These are phyloP conservation scores for Sinocyclocheilus grahami DNA, from an alignment of 2,113 vertebrate genomes.

Conservation along the genomic window DNA sequence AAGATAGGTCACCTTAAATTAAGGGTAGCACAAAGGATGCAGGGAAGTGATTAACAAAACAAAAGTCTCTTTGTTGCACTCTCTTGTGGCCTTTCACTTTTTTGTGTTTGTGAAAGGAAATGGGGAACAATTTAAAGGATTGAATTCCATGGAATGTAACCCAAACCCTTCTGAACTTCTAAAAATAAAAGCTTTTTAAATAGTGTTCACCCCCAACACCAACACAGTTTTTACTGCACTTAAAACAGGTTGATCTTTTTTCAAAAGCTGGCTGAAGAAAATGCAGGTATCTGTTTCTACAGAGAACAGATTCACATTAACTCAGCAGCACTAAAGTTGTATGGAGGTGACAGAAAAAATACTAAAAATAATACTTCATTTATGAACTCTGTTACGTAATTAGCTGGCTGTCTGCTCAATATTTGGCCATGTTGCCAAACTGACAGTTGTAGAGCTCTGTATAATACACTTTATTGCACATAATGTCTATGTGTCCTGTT, in stretches of 20 bases:
- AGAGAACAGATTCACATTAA: not conserved
- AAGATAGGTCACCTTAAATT: constrained; percentile 19
- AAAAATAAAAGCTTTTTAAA: constrained; percentile 29
- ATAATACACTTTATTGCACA: constrained; percentile 21
- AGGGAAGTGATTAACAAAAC: constrained; percentile 15
- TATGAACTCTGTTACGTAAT: not conserved
- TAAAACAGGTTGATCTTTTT: not conserved
- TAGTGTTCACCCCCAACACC: constrained; percentile 2
- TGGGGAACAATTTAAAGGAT: constrained; percentile 6
- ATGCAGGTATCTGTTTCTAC: not conserved
- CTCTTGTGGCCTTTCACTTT: not conserved
- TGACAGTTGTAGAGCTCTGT: not conserved
- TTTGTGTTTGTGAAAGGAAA: constrained; percentile 67
- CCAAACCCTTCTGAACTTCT: not conserved
- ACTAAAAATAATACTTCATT: constrained; percentile 14
- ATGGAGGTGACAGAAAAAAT: not conserved
- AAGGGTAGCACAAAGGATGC: not conserved
- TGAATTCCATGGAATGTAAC: constrained; percentile 44
- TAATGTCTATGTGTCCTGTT: not conserved
- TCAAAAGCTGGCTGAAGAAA: not conserved
- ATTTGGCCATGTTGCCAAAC: not conserved
- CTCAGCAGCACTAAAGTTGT: not conserved
- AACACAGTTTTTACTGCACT: constrained; percentile 6
- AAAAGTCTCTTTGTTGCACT: constrained; percentile 42
- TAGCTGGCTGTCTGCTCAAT: not conserved